Evolutionary conservation across 2,113 vertebrate species (phyloP).

Genomic region (Carassius gibelio): DNA sequence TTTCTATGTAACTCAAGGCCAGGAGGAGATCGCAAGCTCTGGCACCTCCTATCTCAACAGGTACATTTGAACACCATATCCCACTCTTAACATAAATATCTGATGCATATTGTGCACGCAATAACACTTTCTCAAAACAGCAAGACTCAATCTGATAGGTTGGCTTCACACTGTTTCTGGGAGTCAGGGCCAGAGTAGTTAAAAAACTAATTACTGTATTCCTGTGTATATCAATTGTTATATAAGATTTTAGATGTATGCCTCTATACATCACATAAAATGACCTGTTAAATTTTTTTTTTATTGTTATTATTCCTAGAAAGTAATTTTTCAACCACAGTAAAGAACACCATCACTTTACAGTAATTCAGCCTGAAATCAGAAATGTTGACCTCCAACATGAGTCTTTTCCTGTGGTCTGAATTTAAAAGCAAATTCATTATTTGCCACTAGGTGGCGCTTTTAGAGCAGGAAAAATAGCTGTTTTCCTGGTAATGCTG

Average conservation of each 20-base stretch:
- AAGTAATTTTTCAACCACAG: neutral
- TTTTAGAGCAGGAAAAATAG: too few relatives aligned
- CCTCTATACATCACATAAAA: too few relatives aligned
- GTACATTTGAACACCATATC: slow-evolving; percentile 63
- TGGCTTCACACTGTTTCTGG: neutral
- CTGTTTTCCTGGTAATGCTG: too few relatives aligned
- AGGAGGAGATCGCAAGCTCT: slow-evolving; percentile 98
- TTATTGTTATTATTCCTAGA: too few relatives aligned
- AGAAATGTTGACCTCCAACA: neutral
- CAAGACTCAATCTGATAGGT: neutral
- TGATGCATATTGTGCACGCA: neutral
- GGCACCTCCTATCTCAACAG: slow-evolving; percentile 98
- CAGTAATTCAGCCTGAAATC: neutral
- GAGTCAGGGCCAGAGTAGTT: neutral
- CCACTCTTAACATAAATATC: neutral
- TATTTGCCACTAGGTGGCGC: too few relatives aligned
- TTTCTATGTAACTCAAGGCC: slow-evolving; percentile 98
- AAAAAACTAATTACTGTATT: too few relatives aligned
- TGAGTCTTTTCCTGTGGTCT: too few relatives aligned
- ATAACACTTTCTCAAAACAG: neutral
- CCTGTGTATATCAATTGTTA: too few relatives aligned
- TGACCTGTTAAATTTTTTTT: neutral
- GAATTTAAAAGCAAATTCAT: too few relatives aligned
- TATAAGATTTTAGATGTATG: too few relatives aligned
- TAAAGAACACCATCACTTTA: neutral